These are phyloP conservation scores for Synergus laeviventris DNA, from an alignment of 2,888 invertebrate genomes.

Conservation along the genomic window DNA sequence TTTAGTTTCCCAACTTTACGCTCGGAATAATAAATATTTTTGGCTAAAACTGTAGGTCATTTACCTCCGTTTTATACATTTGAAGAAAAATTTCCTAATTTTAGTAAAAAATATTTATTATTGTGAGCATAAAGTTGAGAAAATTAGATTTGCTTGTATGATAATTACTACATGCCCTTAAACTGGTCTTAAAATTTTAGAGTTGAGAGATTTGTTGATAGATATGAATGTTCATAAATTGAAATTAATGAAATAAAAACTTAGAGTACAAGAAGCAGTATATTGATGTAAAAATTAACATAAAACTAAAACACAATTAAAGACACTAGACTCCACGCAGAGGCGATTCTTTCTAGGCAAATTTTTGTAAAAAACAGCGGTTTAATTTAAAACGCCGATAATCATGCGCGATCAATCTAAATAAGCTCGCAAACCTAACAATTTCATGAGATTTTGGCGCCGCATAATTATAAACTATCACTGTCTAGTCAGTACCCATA, in stretches of 20 bases:
- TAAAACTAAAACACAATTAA: not conserved
- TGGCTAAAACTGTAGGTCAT: too few relatives aligned
- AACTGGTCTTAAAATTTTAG: conserved; percentile 18
- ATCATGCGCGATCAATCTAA: not conserved
- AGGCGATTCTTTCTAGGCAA: conserved; percentile 32
- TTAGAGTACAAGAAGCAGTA: conserved; percentile 11
- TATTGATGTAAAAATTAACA: not conserved
- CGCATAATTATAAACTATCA: conserved; percentile 35
- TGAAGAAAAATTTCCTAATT: not conserved
- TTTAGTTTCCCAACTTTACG: too few relatives aligned
- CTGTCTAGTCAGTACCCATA: conserved; percentile 33
- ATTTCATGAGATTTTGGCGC: not conserved
- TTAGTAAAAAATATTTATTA: too few relatives aligned
- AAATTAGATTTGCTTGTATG: too few relatives aligned
- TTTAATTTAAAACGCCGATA: conserved; percentile 26
- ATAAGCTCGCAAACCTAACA: conserved; percentile 6
- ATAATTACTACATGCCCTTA: not conserved
- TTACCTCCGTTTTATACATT: too few relatives aligned
- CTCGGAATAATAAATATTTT: too few relatives aligned
- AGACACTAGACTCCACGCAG: not conserved
- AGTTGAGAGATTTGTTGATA: not conserved
- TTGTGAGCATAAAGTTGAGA: not conserved
- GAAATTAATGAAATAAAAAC: not conserved
- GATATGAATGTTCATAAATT: not conserved
- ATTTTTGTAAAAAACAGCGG: not conserved